Percentiles rank a stretch among this genome's conserved stretches.
Evolutionary conservation across 2,113 vertebrate species (phyloP).

Genomic region (Corythornis vintsioides): DNA sequence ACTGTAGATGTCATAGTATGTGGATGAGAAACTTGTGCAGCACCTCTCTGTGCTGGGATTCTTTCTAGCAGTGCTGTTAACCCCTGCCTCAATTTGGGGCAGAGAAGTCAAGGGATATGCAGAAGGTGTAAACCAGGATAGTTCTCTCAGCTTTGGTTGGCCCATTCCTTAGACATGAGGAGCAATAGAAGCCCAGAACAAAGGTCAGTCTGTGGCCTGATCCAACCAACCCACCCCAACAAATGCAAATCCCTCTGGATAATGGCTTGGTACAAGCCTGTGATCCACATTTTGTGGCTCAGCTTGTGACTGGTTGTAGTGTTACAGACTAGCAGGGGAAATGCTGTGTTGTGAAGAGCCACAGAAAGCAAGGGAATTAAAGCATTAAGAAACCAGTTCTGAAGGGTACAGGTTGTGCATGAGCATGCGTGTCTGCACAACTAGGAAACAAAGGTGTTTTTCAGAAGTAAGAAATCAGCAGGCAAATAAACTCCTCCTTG

Average conservation of each 20-base stretch:
- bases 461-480: neutral
- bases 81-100: neutral
- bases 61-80: neutral
- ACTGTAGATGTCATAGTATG: neutral
- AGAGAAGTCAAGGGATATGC: neutral
- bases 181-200: neutral
- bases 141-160: neutral
- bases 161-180: neutral
- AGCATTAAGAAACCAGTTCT: neutral
- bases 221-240: neutral
- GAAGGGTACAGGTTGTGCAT: accelerated
- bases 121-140: neutral
- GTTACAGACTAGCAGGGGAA: neutral
- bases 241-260: neutral
- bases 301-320: neutral
- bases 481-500: neutral
- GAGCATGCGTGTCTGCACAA: neutral
- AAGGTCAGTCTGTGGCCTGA: neutral
- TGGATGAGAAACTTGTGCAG: neutral
- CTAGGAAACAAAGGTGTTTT: neutral
- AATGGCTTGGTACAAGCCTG: neutral
- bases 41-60: neutral
- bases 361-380: neutral
- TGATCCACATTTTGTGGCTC: neutral
- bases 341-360: neutral